Evolutionary conservation across 1,140 invertebrate genomes (phyloP), one percentile per base, ranked within the genome.

Genomic region (Aphelinus atriplicis): DNA sequence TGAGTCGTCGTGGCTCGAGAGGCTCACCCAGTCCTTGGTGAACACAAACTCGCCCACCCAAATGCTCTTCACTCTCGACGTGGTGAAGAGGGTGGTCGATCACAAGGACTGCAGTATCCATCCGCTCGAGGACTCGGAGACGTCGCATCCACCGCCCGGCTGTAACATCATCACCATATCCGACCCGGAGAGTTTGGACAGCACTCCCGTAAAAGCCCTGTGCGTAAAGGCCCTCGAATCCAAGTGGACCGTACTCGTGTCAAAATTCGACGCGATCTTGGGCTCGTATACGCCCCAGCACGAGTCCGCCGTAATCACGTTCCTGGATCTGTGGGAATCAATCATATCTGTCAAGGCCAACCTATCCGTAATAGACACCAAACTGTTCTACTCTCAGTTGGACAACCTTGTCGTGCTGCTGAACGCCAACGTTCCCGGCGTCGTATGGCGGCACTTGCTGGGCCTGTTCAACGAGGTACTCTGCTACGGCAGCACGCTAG

Each of bases 281-380:
- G 79, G 84, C 51, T 85, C 86, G 42, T 89, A 89, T 75, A 85
- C 89, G 3, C 80, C 84, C 1, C 86, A 87, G 42, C 82, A 89
- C 71, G 86, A 90, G 77, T 87, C 86, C 3, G 87, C 88, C 3
- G 85, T 95, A 62, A 89, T 96, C 55, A 95, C 94, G 45, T 96
- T 96, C 83, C 89, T 96, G 60, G 92, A 93, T 69, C 86, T 96
- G 7, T 96, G 95, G 95, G 94, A 96, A 82, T 94, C 94, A 75
- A 95, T 95, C n/a, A 96, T 97, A 82, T 96, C 94, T 61, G 94
- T 96, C 0, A 95, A 95, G 86, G 94, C 95, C 9, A 96, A 96
- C 89, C 89, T 97, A 45, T 96, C 94, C 43, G 92, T 96, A 7
- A 93, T 95, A 72, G 95, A 96, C 82, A 96, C 95, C 2, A 95